Percentiles rank a stretch among this genome's conserved stretches.
Conservation (phyloP, 2,797 vertebrate species). For the Acipenser oxyrinchus region DNA sequence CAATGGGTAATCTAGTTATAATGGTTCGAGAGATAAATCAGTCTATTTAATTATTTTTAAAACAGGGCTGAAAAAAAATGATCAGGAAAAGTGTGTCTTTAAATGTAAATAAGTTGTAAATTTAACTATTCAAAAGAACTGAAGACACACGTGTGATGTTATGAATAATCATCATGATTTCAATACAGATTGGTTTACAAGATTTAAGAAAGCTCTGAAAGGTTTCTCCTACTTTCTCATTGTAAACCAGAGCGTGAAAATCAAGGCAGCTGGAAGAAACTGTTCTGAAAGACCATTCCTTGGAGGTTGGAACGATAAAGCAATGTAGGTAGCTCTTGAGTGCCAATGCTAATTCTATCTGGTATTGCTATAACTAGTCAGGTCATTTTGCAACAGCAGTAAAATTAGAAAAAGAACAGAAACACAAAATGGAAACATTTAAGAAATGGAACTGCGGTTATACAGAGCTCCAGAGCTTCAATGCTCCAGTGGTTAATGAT, state of each 20-base stretch:
- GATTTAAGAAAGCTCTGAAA: too few species aligned
- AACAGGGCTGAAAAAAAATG: too few species aligned
- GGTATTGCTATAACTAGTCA: neutral
- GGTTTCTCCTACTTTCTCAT: slow-evolving; percentile 8
- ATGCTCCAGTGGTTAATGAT: slow-evolving; percentile 9
- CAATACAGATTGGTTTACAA: too few species aligned
- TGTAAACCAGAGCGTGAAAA: slow-evolving; percentile 10
- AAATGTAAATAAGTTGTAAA: too few species aligned
- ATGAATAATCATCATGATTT: too few species aligned
- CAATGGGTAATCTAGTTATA: too few species aligned
- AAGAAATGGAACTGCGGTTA: neutral
- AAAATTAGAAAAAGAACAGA: slow-evolving; percentile 1
- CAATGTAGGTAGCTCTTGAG: neutral
- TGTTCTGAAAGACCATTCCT: slow-evolving; percentile 3
- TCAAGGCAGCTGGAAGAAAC: neutral
- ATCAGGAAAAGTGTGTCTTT: too few species aligned
- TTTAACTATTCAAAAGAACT: too few species aligned
- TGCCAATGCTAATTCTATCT: neutral
- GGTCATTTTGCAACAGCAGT: neutral
- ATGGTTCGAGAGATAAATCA: too few species aligned
- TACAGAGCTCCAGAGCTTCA: neutral
- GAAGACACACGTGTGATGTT: too few species aligned
- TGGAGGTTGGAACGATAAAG: neutral
- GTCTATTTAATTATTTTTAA: too few species aligned
- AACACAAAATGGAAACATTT: slow-evolving; percentile 5